phyloP scores from a whole-genome alignment of 1,140 invertebrate genomes.

The Solen grandis region DNA sequence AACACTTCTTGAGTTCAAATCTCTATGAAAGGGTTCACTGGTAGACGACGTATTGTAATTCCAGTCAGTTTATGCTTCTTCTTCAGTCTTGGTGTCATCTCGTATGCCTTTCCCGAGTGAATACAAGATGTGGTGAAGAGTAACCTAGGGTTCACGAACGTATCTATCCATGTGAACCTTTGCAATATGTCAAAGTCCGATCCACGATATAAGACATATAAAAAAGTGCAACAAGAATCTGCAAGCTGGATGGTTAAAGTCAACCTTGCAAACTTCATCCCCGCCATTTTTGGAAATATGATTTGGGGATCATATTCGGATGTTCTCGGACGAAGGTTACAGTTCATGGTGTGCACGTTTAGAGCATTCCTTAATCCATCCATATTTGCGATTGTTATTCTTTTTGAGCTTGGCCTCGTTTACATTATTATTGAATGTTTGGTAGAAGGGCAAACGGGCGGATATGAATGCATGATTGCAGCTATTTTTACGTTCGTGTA shows the following conservation, averaged over 20 bases:
- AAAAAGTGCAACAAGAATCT: slow-evolving; percentile 17
- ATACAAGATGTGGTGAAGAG: slow-evolving; percentile 2
- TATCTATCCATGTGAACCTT: no score
- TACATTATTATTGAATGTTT: slow-evolving; percentile 10
- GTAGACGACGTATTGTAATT: neutral
- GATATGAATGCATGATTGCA: neutral
- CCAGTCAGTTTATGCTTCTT: slow-evolving; percentile 17
- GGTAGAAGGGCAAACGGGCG: slow-evolving; percentile 21
- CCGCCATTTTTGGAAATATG: neutral
- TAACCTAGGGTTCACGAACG: neutral
- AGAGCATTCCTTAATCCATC: no score
- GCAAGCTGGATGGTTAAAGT: slow-evolving; percentile 27
- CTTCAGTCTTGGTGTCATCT: neutral
- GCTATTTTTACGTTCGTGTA: slow-evolving; percentile 25
- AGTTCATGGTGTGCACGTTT: no score
- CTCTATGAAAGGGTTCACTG: slow-evolving; percentile 19
- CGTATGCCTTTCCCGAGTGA: slow-evolving; percentile 25
- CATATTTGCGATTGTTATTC: slow-evolving; percentile 3
- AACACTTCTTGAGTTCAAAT: no score
- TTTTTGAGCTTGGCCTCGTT: slow-evolving; percentile 24
- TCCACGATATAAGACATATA: slow-evolving; percentile 3
- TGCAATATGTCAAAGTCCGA: neutral
- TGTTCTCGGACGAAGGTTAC: no score
- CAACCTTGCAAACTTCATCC: no score
- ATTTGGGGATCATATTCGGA: neutral